Evolutionary conservation across 1,140 invertebrate genomes (phyloP).

Genomic region (Diachasma alloeum): DNA sequence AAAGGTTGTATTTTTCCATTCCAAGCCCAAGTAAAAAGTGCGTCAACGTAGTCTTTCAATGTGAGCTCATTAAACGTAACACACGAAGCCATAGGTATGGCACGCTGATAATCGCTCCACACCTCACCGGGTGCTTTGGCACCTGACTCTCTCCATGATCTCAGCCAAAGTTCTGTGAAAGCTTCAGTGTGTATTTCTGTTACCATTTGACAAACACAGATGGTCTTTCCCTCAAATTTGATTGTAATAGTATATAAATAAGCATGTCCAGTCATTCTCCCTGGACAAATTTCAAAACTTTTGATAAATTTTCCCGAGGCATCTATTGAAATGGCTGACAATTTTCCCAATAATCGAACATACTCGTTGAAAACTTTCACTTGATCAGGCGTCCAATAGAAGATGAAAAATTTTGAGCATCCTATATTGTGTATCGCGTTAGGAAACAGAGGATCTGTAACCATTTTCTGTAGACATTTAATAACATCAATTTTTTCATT

Average conservation of each 20-base stretch:
- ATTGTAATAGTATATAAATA: neutral
- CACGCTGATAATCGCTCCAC: neutral
- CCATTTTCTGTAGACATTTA: neutral
- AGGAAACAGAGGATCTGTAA: neutral
- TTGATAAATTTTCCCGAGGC: neutral
- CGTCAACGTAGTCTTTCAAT: neutral
- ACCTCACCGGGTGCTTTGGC: neutral
- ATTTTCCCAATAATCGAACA: neutral
- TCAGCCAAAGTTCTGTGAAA: neutral
- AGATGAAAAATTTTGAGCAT: neutral
- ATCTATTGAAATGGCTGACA: neutral
- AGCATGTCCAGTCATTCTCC: neutral
- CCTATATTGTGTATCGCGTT: neutral
- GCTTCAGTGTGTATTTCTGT: neutral
- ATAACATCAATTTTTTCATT: neutral
- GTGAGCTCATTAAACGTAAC: neutral
- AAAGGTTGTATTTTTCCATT: neutral
- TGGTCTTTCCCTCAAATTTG: neutral
- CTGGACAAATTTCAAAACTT: neutral
- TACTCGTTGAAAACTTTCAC: neutral
- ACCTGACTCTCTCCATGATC: neutral
- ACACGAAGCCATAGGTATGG: neutral
- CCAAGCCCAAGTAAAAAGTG: neutral
- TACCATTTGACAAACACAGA: neutral
- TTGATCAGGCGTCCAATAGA: neutral